A percentile compares a stretch with the other conserved stretches of the same genome.
These are phyloP conservation scores for Osmerus mordax DNA, from an alignment of 2,113 vertebrate genomes.

Conservation along the genomic window DNA sequence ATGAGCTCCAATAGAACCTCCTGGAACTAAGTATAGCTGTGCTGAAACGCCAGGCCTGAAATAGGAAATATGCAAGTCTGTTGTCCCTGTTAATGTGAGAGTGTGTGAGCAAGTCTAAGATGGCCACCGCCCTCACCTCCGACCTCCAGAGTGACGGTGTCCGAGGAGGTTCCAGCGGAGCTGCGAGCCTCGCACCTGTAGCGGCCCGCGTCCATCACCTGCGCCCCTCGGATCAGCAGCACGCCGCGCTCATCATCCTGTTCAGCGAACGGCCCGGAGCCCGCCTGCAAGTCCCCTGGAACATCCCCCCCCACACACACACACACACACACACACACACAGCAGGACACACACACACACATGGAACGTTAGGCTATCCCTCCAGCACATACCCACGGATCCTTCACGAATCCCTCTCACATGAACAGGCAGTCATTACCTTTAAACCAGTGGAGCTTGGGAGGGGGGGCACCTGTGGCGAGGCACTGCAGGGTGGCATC, in stretches of 20 bases:
- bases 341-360: conserved; percentile 4
- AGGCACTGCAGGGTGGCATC: conserved; percentile 79
- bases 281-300: conserved; percentile 77
- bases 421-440: conserved; percentile 61
- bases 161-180: conserved; percentile 64
- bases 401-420: neutral
- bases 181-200: conserved; percentile 81
- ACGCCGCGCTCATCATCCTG: conserved; percentile 56
- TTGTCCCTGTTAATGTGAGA: conserved; percentile 4
- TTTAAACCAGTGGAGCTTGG: conserved; percentile 84
- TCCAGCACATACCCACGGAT: neutral
- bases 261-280: conserved; percentile 58
- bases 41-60: neutral
- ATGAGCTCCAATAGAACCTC: neutral
- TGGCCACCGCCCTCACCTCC: conserved; percentile 76
- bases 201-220: conserved; percentile 74
- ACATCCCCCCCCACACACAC: neutral
- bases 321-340: neutral
- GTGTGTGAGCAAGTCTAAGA: neutral
- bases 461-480: conserved; percentile 71
- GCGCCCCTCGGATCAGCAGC: conserved; percentile 74
- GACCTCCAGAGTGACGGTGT: conserved; percentile 73
- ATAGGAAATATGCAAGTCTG: neutral
- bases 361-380: neutral
- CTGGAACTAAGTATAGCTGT: neutral